A percentile compares a stretch with the other conserved stretches of the same genome.
phyloP scores from a whole-genome alignment of 2,113 vertebrate genomes.

The Coptodon bakossiorum region DNA sequence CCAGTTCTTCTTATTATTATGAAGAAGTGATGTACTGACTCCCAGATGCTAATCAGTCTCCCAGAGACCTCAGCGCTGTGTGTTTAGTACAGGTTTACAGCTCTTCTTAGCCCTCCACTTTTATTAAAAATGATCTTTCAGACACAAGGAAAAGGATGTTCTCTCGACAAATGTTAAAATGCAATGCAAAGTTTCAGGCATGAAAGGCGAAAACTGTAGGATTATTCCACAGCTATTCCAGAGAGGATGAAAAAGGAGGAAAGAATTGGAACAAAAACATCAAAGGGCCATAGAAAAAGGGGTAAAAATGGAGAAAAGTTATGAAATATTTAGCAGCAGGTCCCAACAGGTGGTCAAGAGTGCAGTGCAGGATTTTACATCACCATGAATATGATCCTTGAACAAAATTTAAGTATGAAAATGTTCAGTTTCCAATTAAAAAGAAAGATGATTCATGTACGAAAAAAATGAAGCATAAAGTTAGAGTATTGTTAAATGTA shows the following conservation, averaged over 20 bases:
- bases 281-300: conserved; percentile 73
- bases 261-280: conserved; percentile 87
- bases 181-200: conserved; percentile 91
- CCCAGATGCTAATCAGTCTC: conserved; percentile 97
- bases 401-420: conserved; percentile 49
- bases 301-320: conserved; percentile 70
- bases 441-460: conserved; percentile 13
- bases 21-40: conserved; percentile 71
- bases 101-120: conserved; percentile 79
- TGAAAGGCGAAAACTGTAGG: conserved; percentile 81
- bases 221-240: conserved; percentile 83
- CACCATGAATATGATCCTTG: conserved; percentile 57
- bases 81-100: conserved; percentile 89
- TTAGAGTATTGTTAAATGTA: not conserved
- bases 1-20: conserved; percentile 86
- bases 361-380: conserved; percentile 52
- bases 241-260: conserved; percentile 69
- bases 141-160: conserved; percentile 78
- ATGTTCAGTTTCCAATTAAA: conserved; percentile 60
- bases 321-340: conserved; percentile 82
- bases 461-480: not conserved
- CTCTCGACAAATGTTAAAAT: conserved; percentile 94
- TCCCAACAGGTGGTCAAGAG: conserved; percentile 86
- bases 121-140: conserved; percentile 97
- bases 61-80: conserved; percentile 86